Evolutionary conservation across 2,888 invertebrate genomes (phyloP), one percentile per base, ranked within the genome.

Genomic region (Lithodes maja): DNA sequence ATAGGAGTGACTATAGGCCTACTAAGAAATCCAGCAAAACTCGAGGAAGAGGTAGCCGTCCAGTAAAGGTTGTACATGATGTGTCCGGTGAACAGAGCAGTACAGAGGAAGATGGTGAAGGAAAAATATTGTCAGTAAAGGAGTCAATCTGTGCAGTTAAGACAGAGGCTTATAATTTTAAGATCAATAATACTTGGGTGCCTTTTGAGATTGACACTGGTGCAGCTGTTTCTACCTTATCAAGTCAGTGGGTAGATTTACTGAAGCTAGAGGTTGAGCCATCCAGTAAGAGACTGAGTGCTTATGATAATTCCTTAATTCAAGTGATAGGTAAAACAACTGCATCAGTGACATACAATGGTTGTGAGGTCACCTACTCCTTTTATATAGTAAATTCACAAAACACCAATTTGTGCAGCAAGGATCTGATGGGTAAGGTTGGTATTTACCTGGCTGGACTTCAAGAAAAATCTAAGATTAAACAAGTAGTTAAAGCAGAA

Each of bases 231-330:
- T 55, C 80, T 80, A 80, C 80, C 17, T 49, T 80, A 54, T 55
- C 80, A 53, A 33, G 33, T 33, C 33, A 80, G 50, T 80, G 5
- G 33, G 17, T 77, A 15, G 15, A 54, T 17, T 55, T 80, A 17
- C 54, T 80, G 80, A 53, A 80, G 80, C 80, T 80, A 17, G n/a
- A 80, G 17, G 80, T 80, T 80, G 80, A 80, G 54, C 80, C 53
- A 0, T 52, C 80, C 80, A 80, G 80, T 80, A 55, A 80, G 50
- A 80, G 17, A 55, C 54, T 80, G n/a, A 54, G 17, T 52, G 80
- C 15, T 52, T 80, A 80, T 80, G 80, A 80, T 55, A 80, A 80
- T n/a, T 80, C 80, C 54, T 53, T n/a, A 5, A 80, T 80, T 54
- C 80, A 80, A 54, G 77, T 77, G 9, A 17, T 49, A 50, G 49